Conservation (phyloP, 1,140 invertebrate genomes). For the Procambarus clarkii region DNA sequence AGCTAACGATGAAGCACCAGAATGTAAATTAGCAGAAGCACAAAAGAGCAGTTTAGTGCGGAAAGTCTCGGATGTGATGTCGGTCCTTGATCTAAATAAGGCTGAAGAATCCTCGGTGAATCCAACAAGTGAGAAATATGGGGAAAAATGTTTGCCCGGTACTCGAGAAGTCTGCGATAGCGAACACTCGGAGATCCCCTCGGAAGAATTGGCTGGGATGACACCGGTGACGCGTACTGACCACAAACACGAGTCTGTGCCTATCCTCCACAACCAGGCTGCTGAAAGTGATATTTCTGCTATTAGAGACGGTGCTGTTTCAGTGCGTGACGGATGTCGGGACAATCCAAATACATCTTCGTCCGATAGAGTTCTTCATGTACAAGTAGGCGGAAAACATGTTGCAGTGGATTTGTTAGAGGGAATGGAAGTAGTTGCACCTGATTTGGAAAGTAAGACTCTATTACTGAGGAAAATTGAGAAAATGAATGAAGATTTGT, state of each 20-base stretch:
- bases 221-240: no score
- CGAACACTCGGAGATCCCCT: not conserved
- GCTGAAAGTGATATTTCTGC: not conserved
- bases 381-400: slow-evolving; percentile 29
- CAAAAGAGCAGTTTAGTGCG: not conserved
- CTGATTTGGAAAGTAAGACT: slow-evolving; percentile 44
- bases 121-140: not conserved
- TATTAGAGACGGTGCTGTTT: not conserved
- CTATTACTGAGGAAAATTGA: slow-evolving; percentile 53
- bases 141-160: not conserved
- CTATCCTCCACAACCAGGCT: not conserved
- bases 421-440: slow-evolving; percentile 61
- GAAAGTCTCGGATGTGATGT: not conserved
- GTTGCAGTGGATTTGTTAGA: slow-evolving; percentile 61
- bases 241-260: not conserved
- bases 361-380: slow-evolving; percentile 29
- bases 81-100: not conserved
- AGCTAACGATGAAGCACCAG: not conserved
- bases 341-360: not conserved
- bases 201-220: not conserved
- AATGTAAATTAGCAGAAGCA: not conserved
- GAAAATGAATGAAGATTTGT: not conserved
- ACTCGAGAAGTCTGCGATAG: not conserved
- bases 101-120: not conserved
- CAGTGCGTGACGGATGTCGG: not conserved